Percentiles rank a stretch among this genome's conserved stretches.
Evolutionary conservation across 2,888 invertebrate species (phyloP).

Genomic region (Pherbina coryleti): DNA sequence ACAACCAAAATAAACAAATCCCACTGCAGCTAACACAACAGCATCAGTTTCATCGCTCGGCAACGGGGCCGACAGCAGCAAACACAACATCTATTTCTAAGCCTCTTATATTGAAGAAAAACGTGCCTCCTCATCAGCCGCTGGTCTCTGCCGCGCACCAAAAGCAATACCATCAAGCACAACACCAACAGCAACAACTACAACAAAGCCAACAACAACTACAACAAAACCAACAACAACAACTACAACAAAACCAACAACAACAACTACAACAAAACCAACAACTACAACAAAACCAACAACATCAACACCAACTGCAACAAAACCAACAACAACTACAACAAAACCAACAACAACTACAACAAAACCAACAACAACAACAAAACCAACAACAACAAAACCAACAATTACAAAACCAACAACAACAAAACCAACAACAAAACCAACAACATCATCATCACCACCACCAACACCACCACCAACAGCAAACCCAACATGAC

Average conservation of each 20-base stretch:
- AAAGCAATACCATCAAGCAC: slow-evolving; percentile 5
- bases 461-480: neutral
- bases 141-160: neutral
- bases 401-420: slow-evolving; percentile 12
- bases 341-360: neutral
- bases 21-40: slow-evolving; percentile 44
- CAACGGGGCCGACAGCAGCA: slow-evolving; percentile 18
- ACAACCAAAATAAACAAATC: slow-evolving; percentile 64
- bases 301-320: slow-evolving; percentile 12
- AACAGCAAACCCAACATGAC: slow-evolving; percentile 7
- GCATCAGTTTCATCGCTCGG: slow-evolving; percentile 44
- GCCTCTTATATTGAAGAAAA: slow-evolving; percentile 13
- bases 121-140: neutral
- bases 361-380: slow-evolving; percentile 5
- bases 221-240: too few relatives aligned
- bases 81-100: slow-evolving; percentile 20
- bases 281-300: too few relatives aligned
- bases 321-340: slow-evolving; percentile 38
- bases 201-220: neutral
- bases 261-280: too few relatives aligned
- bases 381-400: too few relatives aligned
- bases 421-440: slow-evolving; percentile 17
- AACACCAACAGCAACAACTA: neutral
- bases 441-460: slow-evolving; percentile 32
- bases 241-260: slow-evolving; percentile 1